phyloP scores from a whole-genome alignment of 2,888 invertebrate genomes.

The Thysanoteuthis rhombus region DNA sequence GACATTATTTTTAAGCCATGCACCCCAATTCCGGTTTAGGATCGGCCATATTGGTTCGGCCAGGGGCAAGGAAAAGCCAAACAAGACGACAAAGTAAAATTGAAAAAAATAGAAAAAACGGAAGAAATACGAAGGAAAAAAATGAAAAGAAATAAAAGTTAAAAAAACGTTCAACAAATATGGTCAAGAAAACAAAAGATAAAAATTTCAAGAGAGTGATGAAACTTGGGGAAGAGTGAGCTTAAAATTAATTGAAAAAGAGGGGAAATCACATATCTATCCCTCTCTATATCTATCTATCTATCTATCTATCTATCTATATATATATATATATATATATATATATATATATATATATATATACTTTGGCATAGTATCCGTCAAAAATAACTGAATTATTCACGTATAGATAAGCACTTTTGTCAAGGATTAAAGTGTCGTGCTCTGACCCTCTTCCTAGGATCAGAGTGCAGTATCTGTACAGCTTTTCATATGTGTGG shows the following conservation, averaged over 20 bases:
- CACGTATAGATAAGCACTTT: too few relatives aligned
- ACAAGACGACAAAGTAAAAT: background rate
- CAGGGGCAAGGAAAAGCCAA: background rate
- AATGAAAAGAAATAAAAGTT: background rate
- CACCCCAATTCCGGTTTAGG: background rate
- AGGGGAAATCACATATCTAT: too few relatives aligned
- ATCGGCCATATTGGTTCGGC: background rate
- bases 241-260: too few relatives aligned
- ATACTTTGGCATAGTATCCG: too few relatives aligned
- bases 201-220: background rate
- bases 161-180: background rate
- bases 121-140: background rate
- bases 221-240: background rate
- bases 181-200: constrained; percentile 1
- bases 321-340: too few relatives aligned
- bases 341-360: too few relatives aligned
- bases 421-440: too few relatives aligned
- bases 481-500: too few relatives aligned
- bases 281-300: background rate
- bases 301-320: background rate
- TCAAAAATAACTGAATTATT: too few relatives aligned
- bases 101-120: background rate
- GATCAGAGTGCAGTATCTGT: too few relatives aligned
- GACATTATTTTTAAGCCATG: background rate
- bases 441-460: too few relatives aligned